phyloP scores from a whole-genome alignment of 2,888 invertebrate species.

The Taphrorychus bicolor region DNA sequence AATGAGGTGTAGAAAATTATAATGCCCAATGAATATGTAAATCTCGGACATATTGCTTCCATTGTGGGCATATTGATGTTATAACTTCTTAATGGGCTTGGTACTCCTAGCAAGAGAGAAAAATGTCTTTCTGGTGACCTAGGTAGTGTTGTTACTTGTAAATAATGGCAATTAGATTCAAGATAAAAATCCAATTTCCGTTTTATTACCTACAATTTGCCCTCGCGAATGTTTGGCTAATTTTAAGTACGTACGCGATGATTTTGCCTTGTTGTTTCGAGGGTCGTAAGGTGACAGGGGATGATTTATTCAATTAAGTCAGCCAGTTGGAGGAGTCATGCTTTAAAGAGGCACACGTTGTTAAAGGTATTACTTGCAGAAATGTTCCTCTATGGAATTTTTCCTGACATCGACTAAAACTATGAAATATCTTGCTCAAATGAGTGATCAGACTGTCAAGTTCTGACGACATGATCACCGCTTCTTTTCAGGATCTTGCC shows the following conservation, averaged over 20 bases:
- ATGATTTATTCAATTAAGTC: too few species aligned
- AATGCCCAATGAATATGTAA: constrained; percentile 30
- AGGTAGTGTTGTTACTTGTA: constrained; percentile 15
- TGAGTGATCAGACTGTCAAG: too few species aligned
- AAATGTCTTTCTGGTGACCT: background rate
- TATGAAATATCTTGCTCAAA: too few species aligned
- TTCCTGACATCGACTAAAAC: too few species aligned
- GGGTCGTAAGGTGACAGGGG: too few species aligned
- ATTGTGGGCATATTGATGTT: constrained; percentile 24
- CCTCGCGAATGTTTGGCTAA: constrained; percentile 21
- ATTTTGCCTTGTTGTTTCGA: constrained; percentile 16
- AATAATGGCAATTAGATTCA: constrained; percentile 37
- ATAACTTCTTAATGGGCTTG: constrained; percentile 4
- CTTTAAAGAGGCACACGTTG: too few species aligned
- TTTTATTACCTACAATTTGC: constrained; percentile 22
- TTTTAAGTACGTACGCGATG: constrained; percentile 14
- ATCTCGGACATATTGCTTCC: constrained; percentile 35
- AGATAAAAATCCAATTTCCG: constrained; percentile 39
- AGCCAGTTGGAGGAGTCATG: too few species aligned
- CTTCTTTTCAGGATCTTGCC: too few species aligned
- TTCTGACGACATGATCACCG: too few species aligned
- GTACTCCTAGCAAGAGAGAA: background rate
- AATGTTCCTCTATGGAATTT: too few species aligned
- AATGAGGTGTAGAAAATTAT: constrained; percentile 38
- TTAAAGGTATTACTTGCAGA: too few species aligned